Conservation (phyloP, 2,797 vertebrate genomes). For the Cuniculus paca region DNA sequence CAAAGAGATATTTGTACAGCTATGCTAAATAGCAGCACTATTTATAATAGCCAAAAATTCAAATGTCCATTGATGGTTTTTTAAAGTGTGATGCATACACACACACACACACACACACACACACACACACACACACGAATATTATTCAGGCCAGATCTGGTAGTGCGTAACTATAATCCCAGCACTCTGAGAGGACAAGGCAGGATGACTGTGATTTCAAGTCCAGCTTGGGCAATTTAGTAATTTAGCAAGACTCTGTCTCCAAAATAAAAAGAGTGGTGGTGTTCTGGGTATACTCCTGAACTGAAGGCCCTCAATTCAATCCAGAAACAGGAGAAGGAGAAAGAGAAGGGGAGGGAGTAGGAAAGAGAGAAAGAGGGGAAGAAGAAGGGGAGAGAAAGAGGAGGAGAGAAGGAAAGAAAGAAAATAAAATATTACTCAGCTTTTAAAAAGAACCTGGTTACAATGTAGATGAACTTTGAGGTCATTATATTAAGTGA, state of each 20-base stretch:
- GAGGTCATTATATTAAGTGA: slow-evolving; percentile 10
- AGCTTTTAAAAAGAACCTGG: not conserved
- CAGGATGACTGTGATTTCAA: not conserved
- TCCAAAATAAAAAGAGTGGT: not conserved
- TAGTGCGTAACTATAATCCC: not conserved
- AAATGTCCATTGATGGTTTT: not conserved
- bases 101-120: not conserved
- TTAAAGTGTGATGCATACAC: not conserved
- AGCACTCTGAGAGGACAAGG: not conserved
- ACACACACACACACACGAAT: not conserved
- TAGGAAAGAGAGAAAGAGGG: not conserved
- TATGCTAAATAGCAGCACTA: not conserved
- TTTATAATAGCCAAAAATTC: not conserved
- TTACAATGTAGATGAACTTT: not conserved
- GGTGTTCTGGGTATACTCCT: not conserved
- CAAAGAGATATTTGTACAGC: slow-evolving; percentile 8
- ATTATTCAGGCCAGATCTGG: not conserved
- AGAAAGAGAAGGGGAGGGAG: not conserved
- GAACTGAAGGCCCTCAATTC: not conserved
- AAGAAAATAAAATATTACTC: not conserved
- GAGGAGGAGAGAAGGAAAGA: not conserved
- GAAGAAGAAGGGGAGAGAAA: not conserved
- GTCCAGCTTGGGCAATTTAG: not conserved
- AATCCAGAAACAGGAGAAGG: not conserved
- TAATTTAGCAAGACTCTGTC: not conserved